Evolutionary conservation across 1,140 invertebrate genomes (phyloP).

Genomic region (Drosophila lini): DNA sequence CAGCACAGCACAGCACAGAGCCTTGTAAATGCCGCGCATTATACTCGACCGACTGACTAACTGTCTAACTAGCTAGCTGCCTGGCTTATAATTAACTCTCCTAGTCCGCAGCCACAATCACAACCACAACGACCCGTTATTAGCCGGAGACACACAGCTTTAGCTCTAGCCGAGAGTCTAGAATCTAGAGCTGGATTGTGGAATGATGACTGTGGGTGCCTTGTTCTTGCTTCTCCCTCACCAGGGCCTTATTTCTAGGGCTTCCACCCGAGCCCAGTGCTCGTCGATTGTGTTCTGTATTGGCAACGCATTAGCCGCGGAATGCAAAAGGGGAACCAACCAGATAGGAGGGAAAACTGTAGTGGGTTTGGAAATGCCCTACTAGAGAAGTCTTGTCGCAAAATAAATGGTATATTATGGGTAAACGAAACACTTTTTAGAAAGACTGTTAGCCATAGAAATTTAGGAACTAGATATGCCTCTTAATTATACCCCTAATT

Average conservation of each 20-base stretch:
- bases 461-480: not conserved
- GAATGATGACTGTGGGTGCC: conserved; percentile 55
- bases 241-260: conserved; percentile 46
- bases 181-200: conserved; percentile 33
- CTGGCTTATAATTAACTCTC: conserved; percentile 80
- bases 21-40: conserved; percentile 69
- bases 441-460: not conserved
- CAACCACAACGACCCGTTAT: conserved; percentile 75
- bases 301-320: conserved; percentile 71
- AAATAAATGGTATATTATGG: too few species aligned
- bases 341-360: not conserved
- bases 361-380: not conserved
- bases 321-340: conserved; percentile 38
- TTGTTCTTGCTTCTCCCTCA: conserved; percentile 62
- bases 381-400: not conserved
- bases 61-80: conserved; percentile 37
- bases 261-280: conserved; percentile 38
- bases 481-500: not conserved
- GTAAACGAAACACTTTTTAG: not conserved
- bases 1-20: conserved; percentile 31
- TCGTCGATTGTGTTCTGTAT: conserved; percentile 33
- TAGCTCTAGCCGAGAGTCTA: conserved; percentile 16
- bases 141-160: conserved; percentile 28
- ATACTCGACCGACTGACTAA: conserved; percentile 48
- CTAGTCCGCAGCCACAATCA: conserved; percentile 40